phyloP scores from a whole-genome alignment of 2,113 vertebrate genomes.

The Gavia stellata region DNA sequence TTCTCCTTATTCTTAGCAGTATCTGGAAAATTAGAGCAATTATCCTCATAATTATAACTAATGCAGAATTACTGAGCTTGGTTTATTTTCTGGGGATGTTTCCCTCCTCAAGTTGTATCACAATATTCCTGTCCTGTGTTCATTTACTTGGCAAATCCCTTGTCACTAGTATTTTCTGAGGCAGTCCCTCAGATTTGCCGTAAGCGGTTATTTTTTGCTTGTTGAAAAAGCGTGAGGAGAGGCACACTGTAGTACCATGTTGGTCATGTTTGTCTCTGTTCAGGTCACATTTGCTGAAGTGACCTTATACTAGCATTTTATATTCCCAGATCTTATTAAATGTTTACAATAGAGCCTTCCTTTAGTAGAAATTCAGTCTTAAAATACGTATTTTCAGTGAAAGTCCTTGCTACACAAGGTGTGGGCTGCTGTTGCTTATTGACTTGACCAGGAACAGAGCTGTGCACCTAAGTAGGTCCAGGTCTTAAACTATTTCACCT shows the following conservation, averaged over 20 bases:
- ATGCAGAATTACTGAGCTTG: background rate
- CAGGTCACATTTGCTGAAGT: background rate
- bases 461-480: background rate
- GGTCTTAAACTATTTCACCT: background rate
- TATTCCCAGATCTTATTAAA: background rate
- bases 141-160: background rate
- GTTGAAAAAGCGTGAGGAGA: background rate
- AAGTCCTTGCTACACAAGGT: background rate
- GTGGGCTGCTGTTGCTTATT: background rate
- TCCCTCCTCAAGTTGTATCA: background rate
- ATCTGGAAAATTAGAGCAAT: background rate
- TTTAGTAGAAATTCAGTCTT: background rate
- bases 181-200: background rate
- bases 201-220: background rate
- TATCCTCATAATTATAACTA: background rate
- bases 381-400: background rate
- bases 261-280: background rate
- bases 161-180: background rate
- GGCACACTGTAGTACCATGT: too few relatives aligned
- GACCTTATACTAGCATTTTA: background rate
- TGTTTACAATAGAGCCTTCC: background rate
- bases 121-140: background rate
- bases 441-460: background rate
- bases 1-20: background rate
- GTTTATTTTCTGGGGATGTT: background rate